Evolutionary conservation across 2,888 invertebrate genomes (phyloP), one percentile per base, ranked within the genome.

Genomic region (Melinaea menophilus): DNA sequence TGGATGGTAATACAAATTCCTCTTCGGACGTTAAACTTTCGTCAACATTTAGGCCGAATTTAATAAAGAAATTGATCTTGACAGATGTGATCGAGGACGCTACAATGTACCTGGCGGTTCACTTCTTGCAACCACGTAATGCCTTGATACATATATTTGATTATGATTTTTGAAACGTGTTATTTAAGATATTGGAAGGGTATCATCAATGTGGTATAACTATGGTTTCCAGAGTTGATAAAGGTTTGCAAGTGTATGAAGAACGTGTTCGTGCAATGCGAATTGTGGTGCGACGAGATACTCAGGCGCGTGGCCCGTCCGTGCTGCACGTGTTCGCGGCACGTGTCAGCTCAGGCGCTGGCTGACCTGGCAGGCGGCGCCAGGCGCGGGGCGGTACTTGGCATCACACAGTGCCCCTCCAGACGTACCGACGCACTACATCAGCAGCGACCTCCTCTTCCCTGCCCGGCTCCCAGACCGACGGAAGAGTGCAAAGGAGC

Each of bases 211-310:
- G 9, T 22, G 5, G 35, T 22, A 22, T 22, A 22, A 22, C 11
- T 54, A 51, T 62, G 60, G 48, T 61, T 66, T 69, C 56, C 78
- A 88, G 89, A 77, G 58, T 68, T 82, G 1, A 79, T 86, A 41
- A 78, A 83, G 75, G 83, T 88, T 31, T 90, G 88, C 81, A 87
- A 86, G 67, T 90, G 89, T 71, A 85, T 84, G 85, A 88, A 88
- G 73, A 87, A 82, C 67, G 87, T 84, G 51, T 84, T 85, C 69
- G 85, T 88, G 9, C 89, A 90, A 71, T 89, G 90, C 72, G 89
- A 89, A 71, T 69, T 89, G 64, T 86, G 88, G 86, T 84, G 85
- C 71, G 88, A 88, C 56, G 88, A 88, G 73, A 86, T 85, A 33
- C 68, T 88, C 48, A 80, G 87, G 4, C 82, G 79, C 34, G 81